Conservation (phyloP, 2,888 invertebrate species). For the Bellardia bayeri region DNA sequence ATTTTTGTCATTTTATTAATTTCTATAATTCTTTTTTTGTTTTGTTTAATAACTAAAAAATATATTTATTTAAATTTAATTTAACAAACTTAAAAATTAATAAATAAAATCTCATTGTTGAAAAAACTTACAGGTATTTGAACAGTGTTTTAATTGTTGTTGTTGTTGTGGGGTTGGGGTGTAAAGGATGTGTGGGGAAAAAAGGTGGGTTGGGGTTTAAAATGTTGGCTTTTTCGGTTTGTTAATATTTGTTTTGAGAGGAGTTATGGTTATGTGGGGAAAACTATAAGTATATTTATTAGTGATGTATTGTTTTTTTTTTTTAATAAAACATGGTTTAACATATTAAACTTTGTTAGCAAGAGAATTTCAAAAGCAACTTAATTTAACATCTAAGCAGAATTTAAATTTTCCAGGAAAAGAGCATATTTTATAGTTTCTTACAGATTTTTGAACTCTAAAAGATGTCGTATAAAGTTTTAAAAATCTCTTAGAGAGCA, state of each 20-base stretch:
- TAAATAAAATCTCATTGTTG: constrained; percentile 72
- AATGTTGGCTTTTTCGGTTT: too few species aligned
- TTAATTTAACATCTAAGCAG: not conserved
- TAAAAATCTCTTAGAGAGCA: too few species aligned
- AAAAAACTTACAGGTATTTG: constrained; percentile 63
- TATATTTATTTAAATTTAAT: constrained; percentile 34
- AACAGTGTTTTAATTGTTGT: constrained; percentile 47
- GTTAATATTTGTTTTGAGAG: too few species aligned
- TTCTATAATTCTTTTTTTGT: constrained; percentile 60
- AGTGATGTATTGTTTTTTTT: not conserved
- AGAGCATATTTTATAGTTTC: too few species aligned
- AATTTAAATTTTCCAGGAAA: not conserved
- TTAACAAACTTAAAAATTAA: constrained; percentile 64
- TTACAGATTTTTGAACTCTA: too few species aligned
- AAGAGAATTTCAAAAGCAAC: not conserved
- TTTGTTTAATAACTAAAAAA: constrained; percentile 77
- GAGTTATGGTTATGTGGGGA: too few species aligned
- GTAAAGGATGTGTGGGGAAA: constrained; percentile 15
- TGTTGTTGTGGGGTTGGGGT: not conserved
- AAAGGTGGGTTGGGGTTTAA: constrained; percentile 25
- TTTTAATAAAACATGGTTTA: too few species aligned
- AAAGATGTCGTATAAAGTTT: too few species aligned
- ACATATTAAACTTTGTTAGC: not conserved
- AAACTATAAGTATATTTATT: too few species aligned
- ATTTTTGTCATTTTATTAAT: constrained; percentile 64